phyloP scores from a whole-genome alignment of 2,888 invertebrate genomes.

The Steinernema hermaphroditum region DNA sequence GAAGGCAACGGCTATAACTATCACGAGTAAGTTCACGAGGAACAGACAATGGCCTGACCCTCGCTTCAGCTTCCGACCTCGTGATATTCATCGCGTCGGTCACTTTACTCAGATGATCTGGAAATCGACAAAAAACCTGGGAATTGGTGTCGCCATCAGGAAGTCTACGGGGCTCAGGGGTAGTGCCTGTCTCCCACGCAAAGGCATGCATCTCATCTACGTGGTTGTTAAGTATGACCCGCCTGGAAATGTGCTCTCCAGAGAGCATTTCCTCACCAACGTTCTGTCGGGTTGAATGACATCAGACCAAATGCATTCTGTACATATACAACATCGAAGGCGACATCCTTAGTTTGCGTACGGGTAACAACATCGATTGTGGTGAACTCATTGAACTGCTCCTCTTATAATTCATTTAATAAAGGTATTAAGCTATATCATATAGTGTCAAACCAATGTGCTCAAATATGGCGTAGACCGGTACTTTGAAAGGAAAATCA shows the following conservation, averaged over 20 bases:
- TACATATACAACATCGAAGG: not conserved
- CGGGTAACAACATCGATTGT: not conserved
- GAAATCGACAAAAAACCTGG: conserved; percentile 50
- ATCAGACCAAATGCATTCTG: not conserved
- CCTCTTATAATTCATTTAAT: too few species aligned
- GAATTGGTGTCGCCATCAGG: conserved; percentile 56
- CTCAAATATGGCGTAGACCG: too few species aligned
- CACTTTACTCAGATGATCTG: conserved; percentile 64
- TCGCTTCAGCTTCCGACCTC: conserved; percentile 50
- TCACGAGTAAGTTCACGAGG: conserved; percentile 41
- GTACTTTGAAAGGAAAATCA: too few species aligned
- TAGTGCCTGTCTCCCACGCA: conserved; percentile 32
- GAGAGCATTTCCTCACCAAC: conserved; percentile 46
- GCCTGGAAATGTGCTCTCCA: conserved; percentile 52
- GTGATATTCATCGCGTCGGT: conserved; percentile 50
- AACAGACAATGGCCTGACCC: not conserved
- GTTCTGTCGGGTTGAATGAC: conserved; percentile 38
- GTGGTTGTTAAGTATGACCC: conserved; percentile 60
- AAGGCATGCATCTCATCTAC: conserved; percentile 44
- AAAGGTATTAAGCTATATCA: too few species aligned
- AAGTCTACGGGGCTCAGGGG: conserved; percentile 34
- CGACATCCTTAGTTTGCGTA: not conserved
- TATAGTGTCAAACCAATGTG: too few species aligned
- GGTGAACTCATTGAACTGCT: not conserved
- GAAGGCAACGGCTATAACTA: conserved; percentile 57